Base-by-base conservation (phyloP, 2,888 invertebrate species). In the Xanthorhoe designata region DNA sequence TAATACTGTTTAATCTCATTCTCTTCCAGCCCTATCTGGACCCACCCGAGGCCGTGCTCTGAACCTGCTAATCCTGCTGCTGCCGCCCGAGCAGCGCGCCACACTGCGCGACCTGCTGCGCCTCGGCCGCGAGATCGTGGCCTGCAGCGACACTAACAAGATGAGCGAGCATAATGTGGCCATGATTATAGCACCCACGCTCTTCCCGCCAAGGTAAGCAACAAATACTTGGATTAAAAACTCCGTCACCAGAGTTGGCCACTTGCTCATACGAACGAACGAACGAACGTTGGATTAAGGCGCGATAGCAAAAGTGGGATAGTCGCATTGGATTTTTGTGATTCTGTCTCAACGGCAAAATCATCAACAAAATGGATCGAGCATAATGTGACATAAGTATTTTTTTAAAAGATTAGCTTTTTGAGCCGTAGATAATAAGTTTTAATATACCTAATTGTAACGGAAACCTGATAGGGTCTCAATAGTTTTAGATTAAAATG, bases 111-210 rank as follows among this genome's bases (percentile, higher is more conserved):
- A 96, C 70, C 88, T 98, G 73, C 89, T 98, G 75, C 94, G 95
- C n/a, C 97, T 98, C 78, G 95, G 98, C 73, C 94, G 95, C 59
- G 94, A 95, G 78, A 95, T 98, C 60, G 95, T 96, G 2, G 95
- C 95, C 54, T 94, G 96, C 76, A 94, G 96, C 77, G 92, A 94
- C 75, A 90, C 94, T 74, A 98, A 98, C 90, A 96, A 98, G 91
- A 98, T 98, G 98, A 96, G 96, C 76, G 94, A 97, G 69, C 97
- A 97, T 85, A 98, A 98, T 85, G 98, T 98, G 47, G 97, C 98
- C 38, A 98, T 98, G 96, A 98, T 98, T 77, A 97, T 98, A 75
- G 98, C 98, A 15, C 98, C 98, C n/a, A 98, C 98, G 62, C 95
- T 98, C 75, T 97, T 97, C 84, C 97, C 97, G 69, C 97, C 97